Evolutionary conservation across 2,113 vertebrate species (phyloP), one percentile per base, ranked within the genome.

Genomic region (Hippocampus barbouri): DNA sequence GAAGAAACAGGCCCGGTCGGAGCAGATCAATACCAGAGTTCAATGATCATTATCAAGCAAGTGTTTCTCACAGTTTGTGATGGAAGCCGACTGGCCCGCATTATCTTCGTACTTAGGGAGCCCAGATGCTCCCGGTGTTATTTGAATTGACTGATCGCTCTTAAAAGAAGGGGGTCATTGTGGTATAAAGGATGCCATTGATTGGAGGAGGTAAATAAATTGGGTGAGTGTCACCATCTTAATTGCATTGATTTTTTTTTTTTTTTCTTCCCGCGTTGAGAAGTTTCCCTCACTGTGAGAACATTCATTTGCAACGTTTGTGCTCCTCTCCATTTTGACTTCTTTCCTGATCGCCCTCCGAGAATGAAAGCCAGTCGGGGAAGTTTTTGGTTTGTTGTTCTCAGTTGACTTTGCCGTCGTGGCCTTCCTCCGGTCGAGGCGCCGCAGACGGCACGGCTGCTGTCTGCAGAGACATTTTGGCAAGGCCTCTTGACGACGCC

Each of bases 231-330:
- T 45, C 27, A 23, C 64, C 23, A 27, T 66, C 64, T 66, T 66
- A 66, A 66, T 66, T 66, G 64, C 41, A 66, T 66, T 66, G 64
- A 47, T 66, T 45, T 66, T 63, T 56, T 56, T 30, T 30, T 30
- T 56, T 56, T 10, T 56, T 56, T n/a, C 3, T 23, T 5, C 8
- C 21, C n/a, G 64, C 3, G 41, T 16, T 5, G 62, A 15, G 40
- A 54, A 54, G 53, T 23, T 54, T 54, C 34, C 61, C 34, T 61
- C 34, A n/a, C 18, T 41, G 15, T 63, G 38, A 63, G 61, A 63
- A 63, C 34, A n/a, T 41, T 41, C 20, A 63, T 20, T 38, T 38
- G 18, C 18, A 18, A 60, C 25, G 25, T 57, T 25, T 9, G 12
- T 25, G 54, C n/a, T 14, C 14, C 14, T 45, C 16, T 38, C 16